These are phyloP conservation scores for Pygoscelis antarcticus DNA, from an alignment of 2,113 vertebrate species.

Conservation along the genomic window DNA sequence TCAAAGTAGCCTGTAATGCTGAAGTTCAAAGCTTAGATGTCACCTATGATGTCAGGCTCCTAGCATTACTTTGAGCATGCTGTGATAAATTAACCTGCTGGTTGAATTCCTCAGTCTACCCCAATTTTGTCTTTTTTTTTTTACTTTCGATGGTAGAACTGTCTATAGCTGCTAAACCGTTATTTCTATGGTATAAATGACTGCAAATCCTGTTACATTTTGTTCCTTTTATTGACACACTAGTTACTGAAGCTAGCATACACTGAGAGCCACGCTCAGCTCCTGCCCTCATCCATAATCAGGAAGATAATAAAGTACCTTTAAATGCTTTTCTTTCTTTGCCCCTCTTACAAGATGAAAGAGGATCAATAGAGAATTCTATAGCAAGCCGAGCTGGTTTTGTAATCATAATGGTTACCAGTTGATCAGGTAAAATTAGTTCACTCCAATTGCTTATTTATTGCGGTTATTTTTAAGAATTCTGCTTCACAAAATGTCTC, in stretches of 20 bases:
- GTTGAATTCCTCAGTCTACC: background rate
- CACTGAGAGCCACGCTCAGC: background rate
- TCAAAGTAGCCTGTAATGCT: background rate
- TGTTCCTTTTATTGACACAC: background rate
- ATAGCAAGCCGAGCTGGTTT: background rate
- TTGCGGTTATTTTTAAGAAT: background rate
- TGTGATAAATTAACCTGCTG: background rate
- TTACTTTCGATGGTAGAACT: background rate
- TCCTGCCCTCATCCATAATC: background rate
- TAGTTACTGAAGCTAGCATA: background rate
- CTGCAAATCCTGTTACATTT: background rate
- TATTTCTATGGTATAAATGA: background rate
- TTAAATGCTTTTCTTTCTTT: background rate
- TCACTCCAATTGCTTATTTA: background rate
- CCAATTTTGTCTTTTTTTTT: background rate
- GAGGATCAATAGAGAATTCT: slow-evolving; percentile 7
- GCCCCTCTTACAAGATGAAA: background rate
- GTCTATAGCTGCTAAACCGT: background rate
- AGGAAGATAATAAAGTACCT: slow-evolving; percentile 4
- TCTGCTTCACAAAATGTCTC: background rate
- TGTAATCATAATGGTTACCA: background rate
- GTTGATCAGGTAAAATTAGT: slow-evolving; percentile 14
- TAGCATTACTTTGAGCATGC: background rate
- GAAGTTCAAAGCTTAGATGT: background rate
- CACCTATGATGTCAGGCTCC: background rate